Evolutionary conservation across 2,113 vertebrate species (phyloP).

Genomic region (Orycteropus afer): DNA sequence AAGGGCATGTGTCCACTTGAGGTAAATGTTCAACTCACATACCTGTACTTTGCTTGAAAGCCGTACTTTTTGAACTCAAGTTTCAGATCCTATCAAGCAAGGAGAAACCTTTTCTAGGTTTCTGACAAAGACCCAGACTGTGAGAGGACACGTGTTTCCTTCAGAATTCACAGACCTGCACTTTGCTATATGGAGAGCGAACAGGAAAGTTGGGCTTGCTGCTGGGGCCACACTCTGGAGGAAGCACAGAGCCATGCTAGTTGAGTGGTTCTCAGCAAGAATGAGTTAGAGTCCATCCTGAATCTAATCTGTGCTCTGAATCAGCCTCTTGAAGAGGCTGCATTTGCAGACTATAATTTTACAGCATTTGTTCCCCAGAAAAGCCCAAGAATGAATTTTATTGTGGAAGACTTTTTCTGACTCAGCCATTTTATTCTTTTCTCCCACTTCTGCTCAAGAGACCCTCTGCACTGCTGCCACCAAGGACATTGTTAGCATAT

Average conservation of each 20-base stretch:
- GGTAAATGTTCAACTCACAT: too few species aligned
- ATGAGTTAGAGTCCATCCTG: accelerated
- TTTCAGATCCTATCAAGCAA: background rate
- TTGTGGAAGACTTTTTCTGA: background rate
- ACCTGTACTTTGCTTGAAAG: too few species aligned
- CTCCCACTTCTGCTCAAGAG: background rate
- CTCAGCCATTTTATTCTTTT: background rate
- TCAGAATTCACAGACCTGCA: background rate
- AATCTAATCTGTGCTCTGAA: accelerated
- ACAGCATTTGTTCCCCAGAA: background rate
- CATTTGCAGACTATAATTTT: background rate
- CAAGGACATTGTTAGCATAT: accelerated
- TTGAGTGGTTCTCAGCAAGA: accelerated
- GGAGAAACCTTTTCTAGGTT: background rate
- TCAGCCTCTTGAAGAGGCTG: background rate
- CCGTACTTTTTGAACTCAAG: background rate
- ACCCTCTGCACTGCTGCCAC: background rate
- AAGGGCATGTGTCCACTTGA: too few species aligned
- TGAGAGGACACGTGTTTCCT: background rate
- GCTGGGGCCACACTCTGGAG: accelerated
- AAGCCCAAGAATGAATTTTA: background rate
- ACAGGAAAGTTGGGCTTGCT: accelerated
- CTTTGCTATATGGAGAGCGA: accelerated
- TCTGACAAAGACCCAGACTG: background rate
- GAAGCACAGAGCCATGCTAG: accelerated